phyloP scores from a whole-genome alignment of 2,113 vertebrate species.

The Cochlearius cochlearius region DNA sequence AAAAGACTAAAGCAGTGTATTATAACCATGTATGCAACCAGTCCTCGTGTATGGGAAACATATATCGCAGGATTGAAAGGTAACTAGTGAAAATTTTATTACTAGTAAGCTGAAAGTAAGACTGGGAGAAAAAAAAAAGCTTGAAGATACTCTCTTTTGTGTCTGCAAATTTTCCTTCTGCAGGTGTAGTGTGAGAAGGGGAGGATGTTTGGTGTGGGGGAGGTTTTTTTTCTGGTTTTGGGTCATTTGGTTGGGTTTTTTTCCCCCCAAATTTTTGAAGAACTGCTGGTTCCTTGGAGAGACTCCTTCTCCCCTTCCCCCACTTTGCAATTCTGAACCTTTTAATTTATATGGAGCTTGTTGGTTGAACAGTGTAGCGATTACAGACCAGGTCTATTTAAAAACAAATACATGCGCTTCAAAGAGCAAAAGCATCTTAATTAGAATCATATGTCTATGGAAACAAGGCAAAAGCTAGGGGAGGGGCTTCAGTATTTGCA shows the following conservation, averaged over 20 bases:
- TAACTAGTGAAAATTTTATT: conserved; percentile 42
- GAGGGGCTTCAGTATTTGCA: neutral
- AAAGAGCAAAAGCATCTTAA: neutral
- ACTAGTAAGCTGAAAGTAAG: neutral
- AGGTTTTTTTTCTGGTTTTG: neutral
- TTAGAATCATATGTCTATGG: neutral
- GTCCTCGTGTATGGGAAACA: conserved; percentile 76
- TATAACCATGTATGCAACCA: conserved; percentile 72
- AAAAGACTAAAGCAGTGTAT: conserved; percentile 85
- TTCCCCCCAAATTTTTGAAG: neutral
- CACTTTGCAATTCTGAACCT: neutral
- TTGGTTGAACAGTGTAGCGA: neutral
- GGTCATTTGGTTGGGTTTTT: neutral
- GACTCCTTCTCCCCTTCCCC: neutral
- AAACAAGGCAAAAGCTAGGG: neutral
- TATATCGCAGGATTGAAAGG: conserved; percentile 87
- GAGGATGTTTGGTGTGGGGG: neutral
- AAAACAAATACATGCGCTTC: neutral
- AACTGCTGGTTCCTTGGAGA: neutral
- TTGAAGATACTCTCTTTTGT: neutral
- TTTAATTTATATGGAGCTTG: neutral
- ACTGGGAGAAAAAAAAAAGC: neutral
- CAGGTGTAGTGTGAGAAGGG: neutral
- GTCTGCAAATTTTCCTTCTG: neutral
- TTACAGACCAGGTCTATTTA: neutral